Base-by-base conservation (phyloP, 2,888 invertebrate species). In the Microctonus brassicae region DNA sequence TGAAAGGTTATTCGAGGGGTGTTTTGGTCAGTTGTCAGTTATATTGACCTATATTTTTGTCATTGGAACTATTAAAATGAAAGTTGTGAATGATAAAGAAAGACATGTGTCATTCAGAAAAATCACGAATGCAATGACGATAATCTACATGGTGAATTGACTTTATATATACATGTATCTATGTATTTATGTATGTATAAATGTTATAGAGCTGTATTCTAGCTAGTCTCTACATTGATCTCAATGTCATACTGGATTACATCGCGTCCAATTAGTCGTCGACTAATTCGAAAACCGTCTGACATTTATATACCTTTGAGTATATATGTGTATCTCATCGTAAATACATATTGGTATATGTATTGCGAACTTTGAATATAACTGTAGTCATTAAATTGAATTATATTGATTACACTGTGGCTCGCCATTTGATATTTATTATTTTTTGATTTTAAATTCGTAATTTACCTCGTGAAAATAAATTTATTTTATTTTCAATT, bases 111-210 rank as follows among this genome's bases (percentile, higher is more conserved):
- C 74, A 76, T 68, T 70, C 57, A 74, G 69, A 69, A 74, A 72
- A 76, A 71, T 67, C 71, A 74, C 70, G 60, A 64, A 42, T 60
- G 63, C 74, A 69, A 74, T 73, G 66, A 74, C 64, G 72, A 42
- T 72, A 75, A 75, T 75, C 69, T 69, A 73, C 70, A 63, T 55
- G 26, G 55, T 62, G 73, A 75, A 73, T 75, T 75, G 73, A 75
- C 75, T 74, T 61, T 61, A 75, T 72, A 63, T 36, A 17, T 34
- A 64, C 62, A 62, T 47, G 26, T n/a, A 29, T 57, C 2, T 53
- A 29, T 29, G 29, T 39, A n/a, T 39, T 1, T 39, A n/a, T 36
- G 10, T 36, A 6, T 6, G n/a, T 42, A 42, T n/a, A 42, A n/a
- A 47, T 17, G 47, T 7, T 47, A 17, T 47, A 20, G 26, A 39